Evolutionary conservation across 2,797 vertebrate species (phyloP), one percentile per base, ranked within the genome.

Genomic region (Chaetophractus vellerosus): DNA sequence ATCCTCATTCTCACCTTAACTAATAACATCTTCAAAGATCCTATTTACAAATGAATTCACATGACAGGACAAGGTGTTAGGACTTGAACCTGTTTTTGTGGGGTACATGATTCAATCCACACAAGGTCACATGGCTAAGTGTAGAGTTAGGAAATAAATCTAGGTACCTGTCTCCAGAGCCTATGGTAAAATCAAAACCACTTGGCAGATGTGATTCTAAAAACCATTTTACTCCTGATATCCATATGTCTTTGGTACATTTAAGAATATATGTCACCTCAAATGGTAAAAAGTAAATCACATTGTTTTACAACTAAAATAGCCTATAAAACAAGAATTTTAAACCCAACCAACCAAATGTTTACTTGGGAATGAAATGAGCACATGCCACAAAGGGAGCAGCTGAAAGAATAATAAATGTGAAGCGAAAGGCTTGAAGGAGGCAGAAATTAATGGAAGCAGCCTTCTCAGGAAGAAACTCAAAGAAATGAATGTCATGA

Each of bases 321-420:
- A 79, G 2, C 24, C 16, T 81, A 59, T n/a, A 38, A 76, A 68
- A 68, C 14, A 80, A 91, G n/a, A 66, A 61, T 82, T 83, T 87
- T 82, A 88, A 38, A 78, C 0, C 16, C 7, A 79, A 23, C 61
- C 59, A 78, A 64, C 16, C 23, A 72, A 61, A 66, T 21, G 21
- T 31, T 50, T 64, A 23, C 68, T 55, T 74, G 31, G 91, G 57
- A 74, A 88, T 23, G 2, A 88, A 61, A 94, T 31, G 66, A 66
- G 66, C 38, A 55, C 10, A 52, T 45, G 45, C 24, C 1, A 16
- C 64, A 74, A 74, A 45, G 12, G 9, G 10, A 68, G 16, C 48
- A 15, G 41, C 55, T 95, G 57, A 88, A 72, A 88, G 83, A 48
- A 91, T 41, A 59, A 72, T 33, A 48, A 50, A 64, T 41, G 9